Percentiles rank a stretch among this genome's conserved stretches.
Evolutionary conservation across 2,888 invertebrate genomes (phyloP).

Genomic region (Balanococcus diminutus): DNA sequence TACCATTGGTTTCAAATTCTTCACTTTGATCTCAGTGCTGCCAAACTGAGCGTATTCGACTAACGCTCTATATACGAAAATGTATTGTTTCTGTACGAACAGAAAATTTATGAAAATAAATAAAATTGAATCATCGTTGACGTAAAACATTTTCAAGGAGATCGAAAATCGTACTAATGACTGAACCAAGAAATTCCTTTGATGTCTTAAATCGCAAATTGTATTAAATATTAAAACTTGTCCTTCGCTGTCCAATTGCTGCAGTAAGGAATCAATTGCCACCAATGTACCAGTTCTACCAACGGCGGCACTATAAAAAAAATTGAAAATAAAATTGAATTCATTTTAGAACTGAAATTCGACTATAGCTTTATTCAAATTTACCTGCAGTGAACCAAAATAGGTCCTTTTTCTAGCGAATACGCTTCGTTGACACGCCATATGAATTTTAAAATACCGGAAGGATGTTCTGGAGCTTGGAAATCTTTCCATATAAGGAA

Average conservation of each 20-base stretch:
- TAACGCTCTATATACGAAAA: conserved; percentile 91
- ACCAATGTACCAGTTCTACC: conserved; percentile 94
- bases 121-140: not conserved
- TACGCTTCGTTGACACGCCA: conserved; percentile 87
- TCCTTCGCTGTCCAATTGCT: conserved; percentile 81
- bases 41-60: conserved; percentile 92
- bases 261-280: conserved; percentile 86
- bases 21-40: conserved; percentile 82
- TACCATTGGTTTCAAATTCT: conserved; percentile 73
- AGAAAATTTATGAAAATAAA: conserved; percentile 50
- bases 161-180: conserved; percentile 69
- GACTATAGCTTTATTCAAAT: conserved; percentile 7
- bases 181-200: conserved; percentile 92
- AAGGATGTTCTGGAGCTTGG: conserved; percentile 92
- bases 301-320: conserved; percentile 78
- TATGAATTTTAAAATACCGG: conserved; percentile 88
- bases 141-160: not conserved
- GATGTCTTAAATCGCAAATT: conserved; percentile 85
- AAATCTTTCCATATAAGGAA: conserved; percentile 97
- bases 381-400: conserved; percentile 82
- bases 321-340: not conserved
- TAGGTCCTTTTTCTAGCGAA: conserved; percentile 80
- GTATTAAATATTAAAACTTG: conserved; percentile 89
- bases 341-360: not conserved
- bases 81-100: conserved; percentile 84